A percentile compares a stretch with the other conserved stretches of the same genome.
phyloP scores from a whole-genome alignment of 2,888 invertebrate genomes.

The Seira ritae region DNA sequence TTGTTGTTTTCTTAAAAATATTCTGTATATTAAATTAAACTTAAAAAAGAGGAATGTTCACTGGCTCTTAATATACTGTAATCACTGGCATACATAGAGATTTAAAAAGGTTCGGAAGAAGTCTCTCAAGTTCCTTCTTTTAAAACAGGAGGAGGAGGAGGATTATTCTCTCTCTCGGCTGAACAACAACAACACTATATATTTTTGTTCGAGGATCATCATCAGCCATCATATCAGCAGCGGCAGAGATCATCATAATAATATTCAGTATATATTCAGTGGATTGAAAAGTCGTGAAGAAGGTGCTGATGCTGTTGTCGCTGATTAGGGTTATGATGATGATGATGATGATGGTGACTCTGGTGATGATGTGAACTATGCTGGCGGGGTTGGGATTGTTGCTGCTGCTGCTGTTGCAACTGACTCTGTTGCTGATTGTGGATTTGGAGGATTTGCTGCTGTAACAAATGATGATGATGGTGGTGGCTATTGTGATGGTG shows the following conservation, averaged over 20 bases:
- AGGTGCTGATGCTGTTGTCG: constrained; percentile 49
- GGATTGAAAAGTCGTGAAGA: constrained; percentile 60
- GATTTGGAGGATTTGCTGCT: not conserved
- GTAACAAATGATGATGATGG: not conserved
- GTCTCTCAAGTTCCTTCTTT: not conserved
- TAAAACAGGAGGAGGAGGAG: not conserved
- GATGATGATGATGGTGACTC: constrained; percentile 44
- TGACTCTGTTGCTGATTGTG: not conserved
- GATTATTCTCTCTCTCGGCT: constrained; percentile 11
- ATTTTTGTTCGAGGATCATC: too few species aligned
- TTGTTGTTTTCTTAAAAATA: not conserved
- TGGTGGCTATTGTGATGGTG: constrained; percentile 36
- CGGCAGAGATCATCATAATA: not conserved
- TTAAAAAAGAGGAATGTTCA: not conserved
- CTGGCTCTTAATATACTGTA: constrained; percentile 17
- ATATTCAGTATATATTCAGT: constrained; percentile 26
- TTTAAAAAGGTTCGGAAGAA: constrained; percentile 41
- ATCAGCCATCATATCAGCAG: constrained; percentile 29
- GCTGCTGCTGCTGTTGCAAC: not conserved
- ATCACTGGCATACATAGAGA: constrained; percentile 65
- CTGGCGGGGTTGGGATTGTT: not conserved
- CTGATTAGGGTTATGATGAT: constrained; percentile 45
- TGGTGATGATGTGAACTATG: constrained; percentile 25
- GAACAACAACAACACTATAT: not conserved
- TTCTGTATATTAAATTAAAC: not conserved